Conservation (phyloP, 1,140 invertebrate genomes). For the Akabosia matsudoensis region DNA sequence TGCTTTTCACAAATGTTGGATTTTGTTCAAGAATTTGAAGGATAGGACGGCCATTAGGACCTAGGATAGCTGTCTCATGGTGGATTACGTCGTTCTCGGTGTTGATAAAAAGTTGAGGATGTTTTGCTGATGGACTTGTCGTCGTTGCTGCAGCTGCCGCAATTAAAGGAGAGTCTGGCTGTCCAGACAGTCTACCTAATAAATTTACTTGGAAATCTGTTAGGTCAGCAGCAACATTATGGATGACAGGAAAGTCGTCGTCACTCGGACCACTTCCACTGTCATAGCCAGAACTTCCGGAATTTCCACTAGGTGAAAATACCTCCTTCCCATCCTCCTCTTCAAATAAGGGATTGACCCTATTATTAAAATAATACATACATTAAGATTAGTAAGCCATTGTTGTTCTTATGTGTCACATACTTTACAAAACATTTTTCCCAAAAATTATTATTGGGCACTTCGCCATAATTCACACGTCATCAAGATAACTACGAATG, state of each 20-base stretch:
- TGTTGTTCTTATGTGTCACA: too few species aligned
- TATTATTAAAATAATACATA: slow-evolving; percentile 18
- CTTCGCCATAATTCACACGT: background rate
- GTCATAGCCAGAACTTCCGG: slow-evolving; percentile 45
- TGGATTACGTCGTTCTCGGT: slow-evolving; percentile 38
- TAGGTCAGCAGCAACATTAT: background rate
- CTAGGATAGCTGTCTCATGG: slow-evolving; percentile 36
- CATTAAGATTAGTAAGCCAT: too few species aligned
- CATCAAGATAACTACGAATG: background rate
- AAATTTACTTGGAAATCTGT: background rate
- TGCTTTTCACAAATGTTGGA: slow-evolving; percentile 43
- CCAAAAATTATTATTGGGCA: background rate
- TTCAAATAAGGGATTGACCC: slow-evolving; percentile 46
- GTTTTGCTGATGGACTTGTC: background rate
- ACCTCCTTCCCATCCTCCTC: slow-evolving; percentile 35
- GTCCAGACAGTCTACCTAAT: background rate
- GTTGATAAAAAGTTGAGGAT: slow-evolving; percentile 37
- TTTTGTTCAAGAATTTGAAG: slow-evolving; percentile 45
- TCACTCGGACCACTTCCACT: slow-evolving; percentile 41
- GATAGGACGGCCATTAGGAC: slow-evolving; percentile 35
- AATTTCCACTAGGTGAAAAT: slow-evolving; percentile 20
- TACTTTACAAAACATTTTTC: too few species aligned
- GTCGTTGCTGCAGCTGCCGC: slow-evolving; percentile 4
- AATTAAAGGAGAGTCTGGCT: background rate
- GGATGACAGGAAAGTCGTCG: slow-evolving; percentile 31